Percentiles rank a stretch among this genome's conserved stretches.
These are phyloP conservation scores for Pteropus alecto DNA, from an alignment of 2,113 vertebrate species.

Conservation along the genomic window DNA sequence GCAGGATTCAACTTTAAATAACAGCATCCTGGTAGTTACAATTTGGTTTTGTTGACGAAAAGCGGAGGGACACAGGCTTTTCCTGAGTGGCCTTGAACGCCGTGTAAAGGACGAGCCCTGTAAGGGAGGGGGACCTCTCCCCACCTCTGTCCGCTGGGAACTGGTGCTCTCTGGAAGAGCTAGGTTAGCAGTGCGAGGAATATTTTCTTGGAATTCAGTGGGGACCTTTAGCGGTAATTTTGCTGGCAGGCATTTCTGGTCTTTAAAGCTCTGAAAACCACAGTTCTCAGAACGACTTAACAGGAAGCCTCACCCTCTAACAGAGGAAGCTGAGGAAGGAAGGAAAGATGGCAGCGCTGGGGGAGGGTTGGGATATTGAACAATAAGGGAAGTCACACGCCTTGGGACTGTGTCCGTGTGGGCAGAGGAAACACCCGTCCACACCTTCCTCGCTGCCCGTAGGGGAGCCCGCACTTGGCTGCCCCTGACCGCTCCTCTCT, in stretches of 20 bases:
- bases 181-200: neutral
- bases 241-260: constrained; percentile 52
- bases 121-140: neutral
- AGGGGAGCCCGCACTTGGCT: neutral
- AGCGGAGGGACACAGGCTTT: neutral
- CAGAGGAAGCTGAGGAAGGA: constrained; percentile 77
- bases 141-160: rapidly evolving
- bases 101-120: neutral
- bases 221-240: neutral
- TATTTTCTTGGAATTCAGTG: constrained; percentile 21
- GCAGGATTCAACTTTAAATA: constrained; percentile 36
- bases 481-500: neutral
- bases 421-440: constrained; percentile 2
- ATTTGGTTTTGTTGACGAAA: neutral
- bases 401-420: neutral
- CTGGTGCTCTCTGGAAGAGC: rapidly evolving
- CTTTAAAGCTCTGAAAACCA: constrained; percentile 60
- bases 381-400: constrained; percentile 55
- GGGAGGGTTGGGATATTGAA: constrained; percentile 42
- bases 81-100: neutral
- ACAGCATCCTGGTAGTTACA: neutral
- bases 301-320: constrained; percentile 76
- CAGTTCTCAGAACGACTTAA: constrained; percentile 72
- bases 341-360: constrained; percentile 70
- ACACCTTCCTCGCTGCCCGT: neutral